Conservation (phyloP, 2,888 invertebrate genomes). For the Zele albiditarsus region DNA sequence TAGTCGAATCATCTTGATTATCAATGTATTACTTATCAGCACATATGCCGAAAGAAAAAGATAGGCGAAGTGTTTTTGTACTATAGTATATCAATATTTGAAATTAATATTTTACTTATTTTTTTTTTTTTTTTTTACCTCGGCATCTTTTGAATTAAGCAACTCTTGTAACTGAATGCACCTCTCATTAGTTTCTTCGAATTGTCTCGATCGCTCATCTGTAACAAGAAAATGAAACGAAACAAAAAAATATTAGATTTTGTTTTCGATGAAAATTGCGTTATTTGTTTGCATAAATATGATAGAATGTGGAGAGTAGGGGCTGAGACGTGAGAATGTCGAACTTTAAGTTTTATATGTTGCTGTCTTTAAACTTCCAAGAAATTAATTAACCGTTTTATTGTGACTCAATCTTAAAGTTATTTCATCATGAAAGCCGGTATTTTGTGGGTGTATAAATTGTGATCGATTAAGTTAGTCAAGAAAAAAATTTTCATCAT, state of each 20-base stretch:
- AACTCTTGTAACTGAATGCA: slow-evolving; percentile 67
- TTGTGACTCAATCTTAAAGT: too few species aligned
- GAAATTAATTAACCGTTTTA: too few species aligned
- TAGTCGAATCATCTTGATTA: slow-evolving; percentile 58
- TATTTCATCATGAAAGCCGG: too few species aligned
- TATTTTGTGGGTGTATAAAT: too few species aligned
- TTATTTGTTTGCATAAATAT: not conserved
- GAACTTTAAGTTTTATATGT: too few species aligned
- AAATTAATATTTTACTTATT: not conserved
- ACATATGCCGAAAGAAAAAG: slow-evolving; percentile 36
- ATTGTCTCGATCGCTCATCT: slow-evolving; percentile 60
- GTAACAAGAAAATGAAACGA: too few species aligned
- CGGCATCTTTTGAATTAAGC: slow-evolving; percentile 67
- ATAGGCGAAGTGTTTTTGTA: not conserved
- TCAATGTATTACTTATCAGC: slow-evolving; percentile 53
- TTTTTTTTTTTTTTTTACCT: slow-evolving; percentile 55
- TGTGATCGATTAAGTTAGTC: too few species aligned
- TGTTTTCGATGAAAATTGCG: not conserved
- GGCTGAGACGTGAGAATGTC: too few species aligned
- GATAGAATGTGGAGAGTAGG: not conserved
- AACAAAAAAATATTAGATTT: slow-evolving; percentile 33
- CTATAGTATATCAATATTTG: slow-evolving; percentile 11
- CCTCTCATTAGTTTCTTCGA: slow-evolving; percentile 66
- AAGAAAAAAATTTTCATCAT: too few species aligned
- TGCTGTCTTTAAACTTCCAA: too few species aligned